A percentile compares a stretch with the other conserved stretches of the same genome.
These are phyloP conservation scores for Matsumyia berberina DNA, from an alignment of 2,888 invertebrate species.

Conservation along the genomic window DNA sequence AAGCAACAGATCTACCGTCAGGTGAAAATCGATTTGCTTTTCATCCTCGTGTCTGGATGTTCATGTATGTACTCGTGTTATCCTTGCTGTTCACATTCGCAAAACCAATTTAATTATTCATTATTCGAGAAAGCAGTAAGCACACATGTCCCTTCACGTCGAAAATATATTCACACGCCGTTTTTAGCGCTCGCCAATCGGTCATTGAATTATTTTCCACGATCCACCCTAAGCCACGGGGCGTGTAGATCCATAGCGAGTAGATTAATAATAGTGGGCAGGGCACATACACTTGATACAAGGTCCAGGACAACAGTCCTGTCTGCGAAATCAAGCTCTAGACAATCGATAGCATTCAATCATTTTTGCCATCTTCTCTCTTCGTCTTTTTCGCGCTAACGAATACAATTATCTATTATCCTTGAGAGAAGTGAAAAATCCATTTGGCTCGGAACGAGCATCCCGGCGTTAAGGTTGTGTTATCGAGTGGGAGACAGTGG, in stretches of 20 bases:
- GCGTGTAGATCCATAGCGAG: too few relatives aligned
- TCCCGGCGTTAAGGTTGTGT: background rate
- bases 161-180: conserved; percentile 1
- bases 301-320: background rate
- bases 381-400: conserved; percentile 15
- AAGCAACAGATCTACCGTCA: background rate
- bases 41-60: background rate
- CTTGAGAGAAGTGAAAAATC: conserved; percentile 39
- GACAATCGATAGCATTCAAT: conserved; percentile 37
- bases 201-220: too few relatives aligned
- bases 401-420: conserved; percentile 55
- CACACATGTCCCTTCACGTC: conserved; percentile 22
- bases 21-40: conserved; percentile 29
- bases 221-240: too few relatives aligned
- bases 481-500: conserved; percentile 1
- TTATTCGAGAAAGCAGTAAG: conserved; percentile 22
- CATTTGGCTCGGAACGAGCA: conserved; percentile 20
- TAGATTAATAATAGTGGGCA: too few relatives aligned
- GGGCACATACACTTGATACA: too few relatives aligned
- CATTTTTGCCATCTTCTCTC: conserved; percentile 6
- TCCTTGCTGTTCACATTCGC: conserved; percentile 45
- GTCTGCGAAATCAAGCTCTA: conserved; percentile 21
- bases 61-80: conserved; percentile 28
- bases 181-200: conserved; percentile 10
- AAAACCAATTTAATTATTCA: conserved; percentile 62